Percentiles rank a stretch among this genome's conserved stretches.
These are phyloP conservation scores for Frankliniella fusca DNA, from an alignment of 2,888 invertebrate species.

Conservation along the genomic window DNA sequence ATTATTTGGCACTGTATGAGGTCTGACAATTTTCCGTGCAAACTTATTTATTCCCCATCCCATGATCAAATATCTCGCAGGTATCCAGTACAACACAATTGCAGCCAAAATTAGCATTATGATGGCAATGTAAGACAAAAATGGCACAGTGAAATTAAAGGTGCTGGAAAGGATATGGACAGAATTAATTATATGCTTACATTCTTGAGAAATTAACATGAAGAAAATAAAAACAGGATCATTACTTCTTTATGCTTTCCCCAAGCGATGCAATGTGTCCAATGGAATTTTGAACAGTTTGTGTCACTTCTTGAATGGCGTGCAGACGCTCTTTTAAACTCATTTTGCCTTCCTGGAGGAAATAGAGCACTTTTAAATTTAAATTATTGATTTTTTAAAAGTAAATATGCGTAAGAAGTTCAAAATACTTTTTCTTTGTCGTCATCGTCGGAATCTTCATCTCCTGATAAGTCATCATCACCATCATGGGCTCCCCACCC, in stretches of 20 bases:
- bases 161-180: slow-evolving; percentile 60
- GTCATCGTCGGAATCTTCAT: slow-evolving; percentile 85
- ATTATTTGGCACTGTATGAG: slow-evolving; percentile 94
- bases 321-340: slow-evolving; percentile 88
- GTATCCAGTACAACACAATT: slow-evolving; percentile 80
- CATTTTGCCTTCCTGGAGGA: slow-evolving; percentile 84
- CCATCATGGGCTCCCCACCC: slow-evolving; percentile 53
- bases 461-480: slow-evolving; percentile 59
- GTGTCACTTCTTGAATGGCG: slow-evolving; percentile 95
- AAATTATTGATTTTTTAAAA: background rate
- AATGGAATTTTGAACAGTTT: slow-evolving; percentile 92
- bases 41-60: slow-evolving; percentile 96
- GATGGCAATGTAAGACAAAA: slow-evolving; percentile 89
- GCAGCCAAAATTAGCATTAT: slow-evolving; percentile 67
- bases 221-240: slow-evolving; percentile 20
- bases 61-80: slow-evolving; percentile 82
- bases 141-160: slow-evolving; percentile 95
- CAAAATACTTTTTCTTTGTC: slow-evolving; percentile 75
- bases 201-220: slow-evolving; percentile 34
- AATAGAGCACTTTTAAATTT: slow-evolving; percentile 31
- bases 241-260: slow-evolving; percentile 89
- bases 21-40: slow-evolving; percentile 83
- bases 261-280: slow-evolving; percentile 91
- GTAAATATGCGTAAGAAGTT: slow-evolving; percentile 36
- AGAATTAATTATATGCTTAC: slow-evolving; percentile 3